Evolutionary conservation across 2,113 vertebrate genomes (phyloP).

Genomic region (Cynocephalus volans): DNA sequence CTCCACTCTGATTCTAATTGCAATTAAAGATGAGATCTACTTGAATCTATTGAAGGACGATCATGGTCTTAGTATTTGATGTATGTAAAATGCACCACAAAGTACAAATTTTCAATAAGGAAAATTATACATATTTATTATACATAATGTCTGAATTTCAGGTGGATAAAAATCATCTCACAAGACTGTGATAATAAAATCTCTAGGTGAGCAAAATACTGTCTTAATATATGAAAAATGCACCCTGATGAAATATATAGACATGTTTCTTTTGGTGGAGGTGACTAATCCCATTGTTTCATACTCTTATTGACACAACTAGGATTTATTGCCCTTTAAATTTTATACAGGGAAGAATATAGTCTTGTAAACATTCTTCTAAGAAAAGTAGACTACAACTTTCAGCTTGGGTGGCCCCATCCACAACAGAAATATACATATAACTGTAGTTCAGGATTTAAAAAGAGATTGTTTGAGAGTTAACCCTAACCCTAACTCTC

Average conservation of each 20-base stretch:
- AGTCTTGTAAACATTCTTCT: not conserved
- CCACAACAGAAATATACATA: not conserved
- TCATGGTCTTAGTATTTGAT: not conserved
- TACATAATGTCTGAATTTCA: not conserved
- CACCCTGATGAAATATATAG: not conserved
- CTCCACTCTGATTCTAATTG: not conserved
- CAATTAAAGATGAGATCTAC: not conserved
- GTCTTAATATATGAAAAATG: not conserved
- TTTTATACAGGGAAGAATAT: not conserved
- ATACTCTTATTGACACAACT: not conserved
- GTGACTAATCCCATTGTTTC: conserved; percentile 41
- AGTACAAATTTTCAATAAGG: not conserved
- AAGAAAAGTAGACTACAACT: not conserved
- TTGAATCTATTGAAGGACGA: not conserved
- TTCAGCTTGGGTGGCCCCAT: not conserved
- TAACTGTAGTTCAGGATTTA: not conserved
- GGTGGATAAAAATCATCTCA: not conserved
- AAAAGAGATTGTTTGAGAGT: not conserved
- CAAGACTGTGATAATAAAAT: not conserved
- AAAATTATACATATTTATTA: not conserved
- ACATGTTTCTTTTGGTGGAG: not conserved
- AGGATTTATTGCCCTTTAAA: conserved; percentile 35
- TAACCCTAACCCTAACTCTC: too few species aligned
- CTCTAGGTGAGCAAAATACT: not conserved
- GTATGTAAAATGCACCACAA: not conserved